Conservation (phyloP, 2,113 vertebrate species). For the Gobio gobio region DNA sequence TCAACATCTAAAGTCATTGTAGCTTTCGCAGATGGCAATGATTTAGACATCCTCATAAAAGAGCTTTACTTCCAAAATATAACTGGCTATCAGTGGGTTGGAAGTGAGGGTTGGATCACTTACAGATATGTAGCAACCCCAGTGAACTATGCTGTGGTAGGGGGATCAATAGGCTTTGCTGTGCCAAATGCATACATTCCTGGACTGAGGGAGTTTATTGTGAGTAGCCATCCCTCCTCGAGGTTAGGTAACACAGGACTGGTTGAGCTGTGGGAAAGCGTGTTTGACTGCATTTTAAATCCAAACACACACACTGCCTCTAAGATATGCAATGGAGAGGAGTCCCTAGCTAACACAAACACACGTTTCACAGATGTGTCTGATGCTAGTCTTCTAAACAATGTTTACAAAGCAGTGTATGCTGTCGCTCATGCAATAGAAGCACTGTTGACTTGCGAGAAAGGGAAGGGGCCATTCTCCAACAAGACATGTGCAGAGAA, state of each 20-base stretch:
- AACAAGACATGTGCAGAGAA: conserved; percentile 72
- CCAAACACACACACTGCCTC: conserved; percentile 43
- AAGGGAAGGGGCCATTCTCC: conserved; percentile 70
- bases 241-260: conserved; percentile 68
- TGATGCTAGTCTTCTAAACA: conserved; percentile 75
- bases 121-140: conserved; percentile 73
- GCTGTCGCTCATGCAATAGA: conserved; percentile 75
- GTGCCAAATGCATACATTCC: conserved; percentile 74
- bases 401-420: conserved; percentile 79
- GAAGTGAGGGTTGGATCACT: conserved; percentile 80
- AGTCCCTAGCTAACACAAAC: conserved; percentile 67
- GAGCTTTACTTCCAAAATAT: conserved; percentile 76
- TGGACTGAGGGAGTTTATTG: conserved; percentile 73
- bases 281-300: conserved; percentile 71
- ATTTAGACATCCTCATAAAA: conserved; percentile 76
- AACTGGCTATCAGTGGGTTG: conserved; percentile 79
- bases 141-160: conserved; percentile 73
- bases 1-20: conserved; percentile 78
- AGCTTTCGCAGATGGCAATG: conserved; percentile 76
- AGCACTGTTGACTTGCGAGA: conserved; percentile 68
- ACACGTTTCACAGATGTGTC: conserved; percentile 76
- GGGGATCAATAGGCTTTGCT: conserved; percentile 76
- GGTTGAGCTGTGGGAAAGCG: conserved; percentile 75
- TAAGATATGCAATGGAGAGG: conserved; percentile 68
- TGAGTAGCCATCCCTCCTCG: conserved; percentile 67